phyloP scores from a whole-genome alignment of 2,113 vertebrate species.

The Corythaeola cristata region DNA sequence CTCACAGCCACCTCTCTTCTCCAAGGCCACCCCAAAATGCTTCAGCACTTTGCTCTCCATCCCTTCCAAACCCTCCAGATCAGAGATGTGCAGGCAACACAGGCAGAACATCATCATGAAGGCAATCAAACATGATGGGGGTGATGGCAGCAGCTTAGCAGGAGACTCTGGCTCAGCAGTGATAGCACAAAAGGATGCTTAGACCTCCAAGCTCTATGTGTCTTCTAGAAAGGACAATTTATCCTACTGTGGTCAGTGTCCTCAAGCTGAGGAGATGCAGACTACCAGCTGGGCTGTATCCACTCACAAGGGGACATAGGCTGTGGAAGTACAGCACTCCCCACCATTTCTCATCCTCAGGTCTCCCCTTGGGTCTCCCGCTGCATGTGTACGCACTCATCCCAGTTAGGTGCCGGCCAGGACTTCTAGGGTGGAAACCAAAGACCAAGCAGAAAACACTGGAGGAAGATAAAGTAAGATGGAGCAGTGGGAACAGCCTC shows the following conservation, averaged over 20 bases:
- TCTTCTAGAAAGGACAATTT: not conserved
- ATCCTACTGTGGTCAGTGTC: not conserved
- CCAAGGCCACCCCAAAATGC: not conserved
- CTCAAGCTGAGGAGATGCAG: not conserved
- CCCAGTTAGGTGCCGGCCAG: not conserved
- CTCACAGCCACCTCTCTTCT: not conserved
- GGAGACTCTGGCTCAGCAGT: not conserved
- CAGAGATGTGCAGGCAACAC: not conserved
- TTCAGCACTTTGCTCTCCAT: not conserved
- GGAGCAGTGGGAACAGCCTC: not conserved
- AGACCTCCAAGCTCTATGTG: not conserved
- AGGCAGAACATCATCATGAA: not conserved
- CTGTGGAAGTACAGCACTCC: not conserved
- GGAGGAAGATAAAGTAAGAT: not conserved
- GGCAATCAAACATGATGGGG: not conserved
- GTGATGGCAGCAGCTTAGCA: not conserved
- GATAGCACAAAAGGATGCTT: not conserved
- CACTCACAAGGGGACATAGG: not conserved
- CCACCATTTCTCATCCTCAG: rapidly evolving
- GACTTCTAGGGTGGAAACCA: not conserved
- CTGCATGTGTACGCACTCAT: not conserved
- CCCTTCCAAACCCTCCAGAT: not conserved
- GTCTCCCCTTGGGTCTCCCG: no score
- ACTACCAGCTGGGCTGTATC: not conserved
- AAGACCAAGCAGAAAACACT: not conserved